These are phyloP conservation scores for Enteromius argenteus DNA, from an alignment of 2,797 vertebrate genomes.

Conservation along the genomic window DNA sequence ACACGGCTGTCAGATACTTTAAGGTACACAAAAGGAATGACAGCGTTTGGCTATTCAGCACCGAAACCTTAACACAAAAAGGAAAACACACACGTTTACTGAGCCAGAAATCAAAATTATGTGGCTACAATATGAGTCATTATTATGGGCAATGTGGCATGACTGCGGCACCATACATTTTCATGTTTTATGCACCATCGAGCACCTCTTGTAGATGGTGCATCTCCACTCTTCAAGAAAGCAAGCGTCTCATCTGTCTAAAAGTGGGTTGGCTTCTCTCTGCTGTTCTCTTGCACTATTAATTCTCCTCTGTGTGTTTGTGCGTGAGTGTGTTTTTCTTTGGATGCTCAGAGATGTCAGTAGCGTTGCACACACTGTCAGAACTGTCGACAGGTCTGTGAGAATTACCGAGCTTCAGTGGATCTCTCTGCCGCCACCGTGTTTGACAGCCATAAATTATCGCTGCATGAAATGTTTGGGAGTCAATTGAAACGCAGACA, in stretches of 20 bases:
- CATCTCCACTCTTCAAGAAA: constrained; percentile 72
- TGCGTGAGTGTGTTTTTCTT: constrained; percentile 74
- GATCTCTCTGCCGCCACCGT: constrained; percentile 75
- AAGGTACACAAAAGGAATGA: constrained; percentile 14
- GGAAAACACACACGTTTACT: constrained; percentile 25
- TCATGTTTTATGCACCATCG: constrained; percentile 84
- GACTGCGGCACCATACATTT: constrained; percentile 75
- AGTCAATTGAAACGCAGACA: constrained; percentile 73
- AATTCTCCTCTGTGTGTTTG: constrained; percentile 80
- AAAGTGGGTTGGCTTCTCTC: constrained; percentile 71
- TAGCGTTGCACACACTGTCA: constrained; percentile 82
- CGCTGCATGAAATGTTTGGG: constrained; percentile 70
- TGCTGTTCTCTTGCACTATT: constrained; percentile 74
- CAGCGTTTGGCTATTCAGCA: constrained; percentile 6
- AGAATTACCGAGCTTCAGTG: constrained; percentile 82
- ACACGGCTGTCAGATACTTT: constrained; percentile 45
- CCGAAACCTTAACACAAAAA: constrained; percentile 35
- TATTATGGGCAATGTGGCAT: constrained; percentile 70
- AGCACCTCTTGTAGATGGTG: constrained; percentile 78
- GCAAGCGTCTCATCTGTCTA: constrained; percentile 67
- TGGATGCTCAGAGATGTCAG: constrained; percentile 76
- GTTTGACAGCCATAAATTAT: constrained; percentile 85
- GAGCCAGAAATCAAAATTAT: constrained; percentile 72
- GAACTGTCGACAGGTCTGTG: constrained; percentile 78
- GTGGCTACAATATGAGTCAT: constrained; percentile 74